Conservation (phyloP, 1,140 invertebrate species). For the Patella vulgata region DNA sequence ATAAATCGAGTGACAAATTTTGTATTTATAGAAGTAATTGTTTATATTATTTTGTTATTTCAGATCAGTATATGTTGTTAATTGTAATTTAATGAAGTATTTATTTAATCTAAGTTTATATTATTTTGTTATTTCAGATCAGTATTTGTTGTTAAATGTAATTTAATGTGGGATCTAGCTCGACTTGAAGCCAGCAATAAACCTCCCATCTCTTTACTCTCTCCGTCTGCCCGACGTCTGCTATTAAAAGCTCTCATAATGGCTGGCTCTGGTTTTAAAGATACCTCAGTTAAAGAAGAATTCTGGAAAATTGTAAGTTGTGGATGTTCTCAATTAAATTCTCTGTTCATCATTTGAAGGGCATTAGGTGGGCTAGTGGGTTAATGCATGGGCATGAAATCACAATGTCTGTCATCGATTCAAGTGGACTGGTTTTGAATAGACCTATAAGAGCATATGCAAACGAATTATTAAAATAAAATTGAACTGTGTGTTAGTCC, state of each 20-base stretch:
- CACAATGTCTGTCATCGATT: too few species aligned
- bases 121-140: constrained; percentile 47
- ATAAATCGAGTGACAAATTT: too few species aligned
- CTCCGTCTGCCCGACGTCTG: constrained; percentile 58
- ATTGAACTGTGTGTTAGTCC: too few species aligned
- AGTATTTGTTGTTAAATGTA: constrained; percentile 57
- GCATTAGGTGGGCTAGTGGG: too few species aligned
- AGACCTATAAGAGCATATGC: neutral
- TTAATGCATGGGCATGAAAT: too few species aligned
- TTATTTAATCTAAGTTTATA: constrained; percentile 24
- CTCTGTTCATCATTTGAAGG: too few species aligned
- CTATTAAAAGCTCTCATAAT: constrained; percentile 67
- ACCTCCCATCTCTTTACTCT: constrained; percentile 56
- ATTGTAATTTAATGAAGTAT: constrained; percentile 62
- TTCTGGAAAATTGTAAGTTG: constrained; percentile 64
- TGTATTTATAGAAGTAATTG: too few species aligned
- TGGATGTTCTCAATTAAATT: neutral
- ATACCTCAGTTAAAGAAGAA: constrained; percentile 45
- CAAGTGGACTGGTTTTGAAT: too few species aligned
- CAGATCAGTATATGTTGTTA: constrained; percentile 57
- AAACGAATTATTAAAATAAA: too few species aligned
- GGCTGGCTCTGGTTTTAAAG: constrained; percentile 59
- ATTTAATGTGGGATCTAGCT: constrained; percentile 62
- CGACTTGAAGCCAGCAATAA: constrained; percentile 58
- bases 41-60: constrained; percentile 23